phyloP scores from a whole-genome alignment of 2,797 vertebrate species.

The Rhyacichthys aspro region DNA sequence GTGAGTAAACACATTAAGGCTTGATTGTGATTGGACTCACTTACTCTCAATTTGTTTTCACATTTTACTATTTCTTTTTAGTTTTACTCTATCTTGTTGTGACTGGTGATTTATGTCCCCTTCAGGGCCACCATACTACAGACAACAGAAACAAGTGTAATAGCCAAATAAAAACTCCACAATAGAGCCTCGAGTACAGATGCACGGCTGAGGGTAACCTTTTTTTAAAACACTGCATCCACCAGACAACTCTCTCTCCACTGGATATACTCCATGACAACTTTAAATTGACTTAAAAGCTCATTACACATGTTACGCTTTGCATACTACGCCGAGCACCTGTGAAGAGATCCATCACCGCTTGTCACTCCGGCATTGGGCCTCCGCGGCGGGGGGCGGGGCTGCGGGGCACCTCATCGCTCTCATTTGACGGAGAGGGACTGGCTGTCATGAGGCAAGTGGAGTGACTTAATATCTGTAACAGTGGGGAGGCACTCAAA shows the following conservation, averaged over 20 bases:
- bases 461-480: conserved; percentile 69
- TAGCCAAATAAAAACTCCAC: no score
- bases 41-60: no score
- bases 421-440: conserved; percentile 49
- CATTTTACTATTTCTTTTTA: no score
- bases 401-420: conserved; percentile 44
- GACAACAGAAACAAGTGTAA: no score
- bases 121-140: no score
- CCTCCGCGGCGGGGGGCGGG: conserved; percentile 29
- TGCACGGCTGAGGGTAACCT: no score
- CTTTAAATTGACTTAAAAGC: conserved; percentile 5
- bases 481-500: conserved; percentile 78
- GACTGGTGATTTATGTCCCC: no score
- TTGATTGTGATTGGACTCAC: no score
- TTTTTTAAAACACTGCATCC: no score
- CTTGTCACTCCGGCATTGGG: conserved; percentile 20
- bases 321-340: neutral
- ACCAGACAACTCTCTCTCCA: neutral
- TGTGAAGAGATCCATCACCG: conserved; percentile 5
- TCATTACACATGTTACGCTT: neutral
- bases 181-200: no score
- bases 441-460: conserved; percentile 58
- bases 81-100: no score
- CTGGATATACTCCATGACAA: neutral
- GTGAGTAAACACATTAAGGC: no score